These are phyloP conservation scores for Oreochromis aureus DNA, from an alignment of 2,113 vertebrate species.

Conservation along the genomic window DNA sequence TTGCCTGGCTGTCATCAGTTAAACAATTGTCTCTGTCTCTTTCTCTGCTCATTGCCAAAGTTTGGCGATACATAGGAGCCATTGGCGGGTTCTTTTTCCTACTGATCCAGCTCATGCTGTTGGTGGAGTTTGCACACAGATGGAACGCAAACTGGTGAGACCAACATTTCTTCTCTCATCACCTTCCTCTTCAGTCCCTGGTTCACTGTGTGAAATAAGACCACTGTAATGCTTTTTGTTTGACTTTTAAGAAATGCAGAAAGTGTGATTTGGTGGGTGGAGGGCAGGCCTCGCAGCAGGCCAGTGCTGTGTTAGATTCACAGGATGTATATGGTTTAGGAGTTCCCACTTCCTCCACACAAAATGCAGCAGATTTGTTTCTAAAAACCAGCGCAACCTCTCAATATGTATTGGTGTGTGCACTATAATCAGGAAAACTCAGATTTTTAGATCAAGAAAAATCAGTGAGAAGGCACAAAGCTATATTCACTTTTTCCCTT, in stretches of 20 bases:
- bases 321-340: constrained; percentile 27
- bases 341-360: neutral
- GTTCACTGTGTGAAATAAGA: neutral
- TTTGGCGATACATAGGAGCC: constrained; percentile 90
- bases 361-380: neutral
- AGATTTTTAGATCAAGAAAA: neutral
- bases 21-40: neutral
- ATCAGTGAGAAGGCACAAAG: neutral
- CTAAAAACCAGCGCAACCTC: neutral
- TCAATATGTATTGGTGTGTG: neutral
- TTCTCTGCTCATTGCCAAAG: constrained; percentile 57
- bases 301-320: neutral
- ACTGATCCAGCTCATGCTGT: constrained; percentile 87
- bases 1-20: neutral
- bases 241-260: neutral
- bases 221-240: neutral
- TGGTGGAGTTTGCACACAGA: constrained; percentile 95
- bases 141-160: constrained; percentile 99
- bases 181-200: neutral
- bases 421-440: neutral
- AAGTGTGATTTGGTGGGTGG: neutral
- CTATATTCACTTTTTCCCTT: neutral
- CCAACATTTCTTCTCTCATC: neutral
- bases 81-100: constrained; percentile 83
- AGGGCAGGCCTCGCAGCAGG: neutral